These are phyloP conservation scores for Xestia sexstrigata DNA, from an alignment of 2,888 invertebrate genomes.

Conservation along the genomic window DNA sequence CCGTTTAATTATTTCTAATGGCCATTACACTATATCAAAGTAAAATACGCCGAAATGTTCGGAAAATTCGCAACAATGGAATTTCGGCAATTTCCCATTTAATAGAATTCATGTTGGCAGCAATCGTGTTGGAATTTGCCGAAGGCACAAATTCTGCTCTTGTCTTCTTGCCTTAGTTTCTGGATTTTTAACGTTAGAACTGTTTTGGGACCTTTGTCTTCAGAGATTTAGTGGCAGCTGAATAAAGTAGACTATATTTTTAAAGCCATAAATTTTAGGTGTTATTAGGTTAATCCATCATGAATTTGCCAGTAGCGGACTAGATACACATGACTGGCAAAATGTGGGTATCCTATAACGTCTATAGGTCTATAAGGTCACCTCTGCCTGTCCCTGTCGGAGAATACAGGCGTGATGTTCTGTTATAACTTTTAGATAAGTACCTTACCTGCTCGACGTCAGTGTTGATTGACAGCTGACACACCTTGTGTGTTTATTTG, in stretches of 20 bases:
- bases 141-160: conserved; percentile 61
- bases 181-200: conserved; percentile 47
- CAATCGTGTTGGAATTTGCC: conserved; percentile 65
- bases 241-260: background rate
- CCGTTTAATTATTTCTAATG: conserved; percentile 63
- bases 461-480: background rate
- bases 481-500: background rate
- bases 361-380: too few relatives aligned
- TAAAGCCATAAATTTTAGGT: background rate
- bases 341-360: background rate
- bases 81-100: conserved; percentile 67
- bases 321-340: background rate
- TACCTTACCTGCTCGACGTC: background rate
- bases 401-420: too few relatives aligned
- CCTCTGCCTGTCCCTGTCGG: background rate
- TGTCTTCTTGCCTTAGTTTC: conserved; percentile 44
- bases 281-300: background rate
- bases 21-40: conserved; percentile 65
- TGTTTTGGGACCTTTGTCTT: conserved; percentile 23
- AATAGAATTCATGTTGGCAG: conserved; percentile 70
- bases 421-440: background rate
- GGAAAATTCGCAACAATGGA: conserved; percentile 65
- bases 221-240: conserved; percentile 16
- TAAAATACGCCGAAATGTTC: conserved; percentile 63
- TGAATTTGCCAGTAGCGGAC: background rate